Evolutionary conservation across 2,113 vertebrate species (phyloP).

Genomic region (Gallinago media): DNA sequence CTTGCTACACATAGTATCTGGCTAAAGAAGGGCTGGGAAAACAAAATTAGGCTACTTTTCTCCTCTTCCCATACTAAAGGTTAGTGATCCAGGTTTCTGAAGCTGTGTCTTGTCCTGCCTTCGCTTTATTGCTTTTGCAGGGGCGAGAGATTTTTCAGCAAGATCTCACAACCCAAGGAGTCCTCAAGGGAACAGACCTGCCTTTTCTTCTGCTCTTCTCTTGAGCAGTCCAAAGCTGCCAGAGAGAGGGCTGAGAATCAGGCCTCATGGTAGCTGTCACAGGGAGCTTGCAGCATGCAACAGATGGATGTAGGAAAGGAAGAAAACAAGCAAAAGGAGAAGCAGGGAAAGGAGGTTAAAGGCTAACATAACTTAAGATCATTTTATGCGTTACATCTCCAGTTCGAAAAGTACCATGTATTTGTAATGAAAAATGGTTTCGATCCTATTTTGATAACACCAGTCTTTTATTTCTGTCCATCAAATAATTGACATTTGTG

Average conservation of each 20-base stretch:
- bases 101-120: not conserved
- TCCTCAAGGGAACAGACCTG: not conserved
- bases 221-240: not conserved
- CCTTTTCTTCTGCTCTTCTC: not conserved
- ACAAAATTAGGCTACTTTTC: not conserved
- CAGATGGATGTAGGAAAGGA: not conserved
- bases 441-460: not conserved
- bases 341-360: not conserved
- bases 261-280: not conserved
- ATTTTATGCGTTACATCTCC: not conserved
- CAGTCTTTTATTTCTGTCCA: not conserved
- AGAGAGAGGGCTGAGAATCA: not conserved
- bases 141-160: not conserved
- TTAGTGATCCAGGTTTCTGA: not conserved
- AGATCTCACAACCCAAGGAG: not conserved
- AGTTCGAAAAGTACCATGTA: not conserved
- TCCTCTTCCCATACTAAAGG: not conserved
- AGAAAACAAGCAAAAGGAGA: not conserved
- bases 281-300: not conserved
- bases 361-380: not conserved
- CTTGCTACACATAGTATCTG: not conserved
- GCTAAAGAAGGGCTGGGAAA: not conserved
- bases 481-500: not conserved
- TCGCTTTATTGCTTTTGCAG: not conserved
- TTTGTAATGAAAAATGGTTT: not conserved